phyloP scores from a whole-genome alignment of 2,797 vertebrate genomes.

The Carduelis carduelis region DNA sequence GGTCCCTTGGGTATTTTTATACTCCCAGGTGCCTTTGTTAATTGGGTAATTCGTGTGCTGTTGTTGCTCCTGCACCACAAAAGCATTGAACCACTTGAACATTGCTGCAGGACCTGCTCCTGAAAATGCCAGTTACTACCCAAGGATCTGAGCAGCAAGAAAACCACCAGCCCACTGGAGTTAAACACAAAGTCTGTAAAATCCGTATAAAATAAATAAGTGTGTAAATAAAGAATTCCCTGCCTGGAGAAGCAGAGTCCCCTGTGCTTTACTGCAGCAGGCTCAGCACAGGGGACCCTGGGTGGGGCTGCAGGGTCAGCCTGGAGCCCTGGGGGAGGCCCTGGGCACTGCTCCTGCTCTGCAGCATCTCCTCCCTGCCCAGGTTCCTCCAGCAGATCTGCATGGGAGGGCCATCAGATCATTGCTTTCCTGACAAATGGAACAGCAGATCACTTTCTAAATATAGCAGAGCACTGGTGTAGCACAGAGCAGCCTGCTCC shows the following conservation, averaged over 20 bases:
- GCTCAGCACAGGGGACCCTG: not conserved
- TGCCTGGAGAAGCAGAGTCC: too few species aligned
- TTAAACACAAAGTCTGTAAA: not conserved
- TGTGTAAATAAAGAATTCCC: too few species aligned
- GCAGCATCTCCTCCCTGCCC: not conserved
- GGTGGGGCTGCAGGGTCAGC: not conserved
- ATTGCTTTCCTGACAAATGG: not conserved
- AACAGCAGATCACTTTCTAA: not conserved
- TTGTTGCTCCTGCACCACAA: not conserved
- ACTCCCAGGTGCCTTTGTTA: not conserved
- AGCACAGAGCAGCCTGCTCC: not conserved
- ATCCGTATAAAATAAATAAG: not conserved
- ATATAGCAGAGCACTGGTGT: not conserved
- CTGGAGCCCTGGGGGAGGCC: not conserved
- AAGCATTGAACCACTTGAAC: not conserved
- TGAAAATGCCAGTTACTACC: not conserved
- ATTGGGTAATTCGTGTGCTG: not conserved
- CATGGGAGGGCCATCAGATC: not conserved
- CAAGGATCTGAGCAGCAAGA: not conserved
- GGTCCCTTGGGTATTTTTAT: not conserved
- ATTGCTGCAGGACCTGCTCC: not conserved
- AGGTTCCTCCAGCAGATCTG: not conserved
- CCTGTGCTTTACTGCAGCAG: not conserved
- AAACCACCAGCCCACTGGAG: not conserved
- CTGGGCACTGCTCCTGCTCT: not conserved